Evolutionary conservation across 2,888 invertebrate species (phyloP).

Genomic region (Polia nebulosa): DNA sequence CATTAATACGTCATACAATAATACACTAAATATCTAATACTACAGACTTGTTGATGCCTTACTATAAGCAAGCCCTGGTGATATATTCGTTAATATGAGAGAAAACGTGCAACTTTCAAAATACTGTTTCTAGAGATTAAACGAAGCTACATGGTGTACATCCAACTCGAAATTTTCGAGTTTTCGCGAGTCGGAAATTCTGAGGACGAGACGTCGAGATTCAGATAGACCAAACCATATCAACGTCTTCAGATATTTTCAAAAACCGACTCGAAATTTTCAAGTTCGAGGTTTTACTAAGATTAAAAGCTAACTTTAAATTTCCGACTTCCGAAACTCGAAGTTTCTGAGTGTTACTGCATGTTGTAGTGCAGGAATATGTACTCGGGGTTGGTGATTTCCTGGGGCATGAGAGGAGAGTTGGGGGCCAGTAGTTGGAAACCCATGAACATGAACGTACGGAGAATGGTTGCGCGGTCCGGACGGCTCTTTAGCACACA

Average conservation of each 20-base stretch:
- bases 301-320: slow-evolving; percentile 39
- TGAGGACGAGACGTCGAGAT: slow-evolving; percentile 24
- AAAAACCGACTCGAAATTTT: slow-evolving; percentile 56
- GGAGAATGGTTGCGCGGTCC: slow-evolving; percentile 96
- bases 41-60: slow-evolving; percentile 71
- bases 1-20: slow-evolving; percentile 64
- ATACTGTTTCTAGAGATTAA: slow-evolving; percentile 73
- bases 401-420: slow-evolving; percentile 89
- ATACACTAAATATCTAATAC: slow-evolving; percentile 73
- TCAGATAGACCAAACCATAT: slow-evolving; percentile 28
- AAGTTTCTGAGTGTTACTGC: slow-evolving; percentile 76
- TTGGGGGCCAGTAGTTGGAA: slow-evolving; percentile 97
- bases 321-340: slow-evolving; percentile 60
- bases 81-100: slow-evolving; percentile 68
- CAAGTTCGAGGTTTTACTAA: slow-evolving; percentile 46
- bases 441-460: slow-evolving; percentile 99
- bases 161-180: slow-evolving; percentile 60
- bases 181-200: slow-evolving; percentile 52
- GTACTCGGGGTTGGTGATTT: slow-evolving; percentile 91
- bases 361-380: slow-evolving; percentile 89
- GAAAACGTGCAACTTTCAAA: slow-evolving; percentile 71
- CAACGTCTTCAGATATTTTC: slow-evolving; percentile 28
- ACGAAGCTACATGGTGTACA: slow-evolving; percentile 54
- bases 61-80: slow-evolving; percentile 71
- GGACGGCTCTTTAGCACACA: slow-evolving; percentile 96